Base-by-base conservation (phyloP, 2,797 vertebrate genomes). In the Lateolabrax maculatus region DNA sequence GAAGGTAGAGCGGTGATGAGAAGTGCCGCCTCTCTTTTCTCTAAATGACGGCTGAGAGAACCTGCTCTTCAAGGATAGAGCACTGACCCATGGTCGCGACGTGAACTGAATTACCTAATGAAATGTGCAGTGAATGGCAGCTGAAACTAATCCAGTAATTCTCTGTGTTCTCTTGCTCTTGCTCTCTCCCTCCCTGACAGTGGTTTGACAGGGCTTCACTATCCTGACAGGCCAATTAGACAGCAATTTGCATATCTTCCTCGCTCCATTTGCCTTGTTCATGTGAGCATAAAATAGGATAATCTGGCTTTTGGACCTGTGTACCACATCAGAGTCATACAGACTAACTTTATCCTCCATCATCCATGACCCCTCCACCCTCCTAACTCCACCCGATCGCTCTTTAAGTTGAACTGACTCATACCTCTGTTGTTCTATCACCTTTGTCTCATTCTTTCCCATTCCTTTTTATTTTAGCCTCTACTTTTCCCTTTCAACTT, bases 151-250 rank as follows among this genome's bases (percentile, higher is more conserved):
- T 92, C 89, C 83, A 86, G 84, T 86, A 79, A 91, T 89, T 92
- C 83, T 87, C 58, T 51, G 68, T 87, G 48, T 89, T 89, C 71
- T 78, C 63, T 48, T 15, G 43, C 72, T 65, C 70, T 36, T 37
- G 44, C 76, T 74, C 68, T 55, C 69, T 58, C 64, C 77, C 71
- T 83, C 37, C 69, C 83, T 87, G 83, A 89, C 89, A 83, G 85
- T 51, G 70, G 70, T 80, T 89, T 91, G 92, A 94, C 92, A 89
- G 84, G 83, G 44, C 81, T 76, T 86, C 76, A 79, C 36, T 72
- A 75, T 84, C 61, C 88, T 95, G 94, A 96, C 94, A 94, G 93
- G 90, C 92, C 93, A 95, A 95, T 96, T 96, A 96, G 92, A 91
- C 75, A 69, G 72, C 66, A 84, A 95, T 96, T 95, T 95, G 92